Evolutionary conservation across 2,113 vertebrate species (phyloP).

Genomic region (Engraulis encrasicolus): DNA sequence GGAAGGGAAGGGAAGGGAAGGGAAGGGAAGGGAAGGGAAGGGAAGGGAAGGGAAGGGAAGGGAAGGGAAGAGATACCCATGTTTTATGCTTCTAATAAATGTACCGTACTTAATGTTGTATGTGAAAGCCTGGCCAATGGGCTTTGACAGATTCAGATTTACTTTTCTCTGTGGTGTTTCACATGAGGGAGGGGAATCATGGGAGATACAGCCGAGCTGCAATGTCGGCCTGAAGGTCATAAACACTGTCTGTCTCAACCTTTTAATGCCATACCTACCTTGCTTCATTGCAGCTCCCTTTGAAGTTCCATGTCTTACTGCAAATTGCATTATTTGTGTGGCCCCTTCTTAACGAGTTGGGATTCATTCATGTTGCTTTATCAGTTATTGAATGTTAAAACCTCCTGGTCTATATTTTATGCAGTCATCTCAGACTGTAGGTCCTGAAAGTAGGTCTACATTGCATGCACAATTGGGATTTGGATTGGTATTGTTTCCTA

Average conservation of each 20-base stretch:
- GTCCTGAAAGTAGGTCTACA: background rate
- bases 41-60: background rate
- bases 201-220: constrained; percentile 43
- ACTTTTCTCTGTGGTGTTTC: constrained; percentile 35
- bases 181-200: constrained; percentile 35
- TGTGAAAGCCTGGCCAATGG: constrained; percentile 53
- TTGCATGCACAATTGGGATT: background rate
- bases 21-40: background rate
- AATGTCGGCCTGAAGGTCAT: constrained; percentile 66
- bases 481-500: no score
- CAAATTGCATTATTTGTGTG: background rate
- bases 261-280: no score
- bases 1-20: background rate
- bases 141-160: constrained; percentile 58
- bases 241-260: constrained; percentile 49
- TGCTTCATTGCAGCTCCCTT: constrained; percentile 45
- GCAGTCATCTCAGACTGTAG: background rate
- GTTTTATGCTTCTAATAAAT: constrained; percentile 68
- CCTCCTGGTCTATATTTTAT: background rate
- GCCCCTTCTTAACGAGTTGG: no score
- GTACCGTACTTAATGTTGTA: constrained; percentile 59
- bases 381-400: background rate
- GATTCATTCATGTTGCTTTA: background rate
- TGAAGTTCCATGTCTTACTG: background rate
- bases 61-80: constrained; percentile 42